Evolutionary conservation across 35 echinoderm and acorn worm genomes (phyloP).

Genomic region (Nesometra sesokonis): DNA sequence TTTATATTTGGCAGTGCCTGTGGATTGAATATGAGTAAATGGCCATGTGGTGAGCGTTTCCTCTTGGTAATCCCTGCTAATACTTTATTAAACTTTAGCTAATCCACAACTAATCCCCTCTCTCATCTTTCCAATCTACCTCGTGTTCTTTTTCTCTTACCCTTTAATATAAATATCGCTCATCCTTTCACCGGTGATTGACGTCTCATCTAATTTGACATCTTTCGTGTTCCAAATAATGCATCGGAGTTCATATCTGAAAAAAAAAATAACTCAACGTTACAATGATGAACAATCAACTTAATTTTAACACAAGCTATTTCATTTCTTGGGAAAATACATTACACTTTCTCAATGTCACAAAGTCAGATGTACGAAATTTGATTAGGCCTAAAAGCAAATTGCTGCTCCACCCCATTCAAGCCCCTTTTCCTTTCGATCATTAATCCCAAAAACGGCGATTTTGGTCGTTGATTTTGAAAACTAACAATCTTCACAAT

Average conservation of each 20-base stretch:
- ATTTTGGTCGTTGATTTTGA: no score
- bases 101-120: neutral
- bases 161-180: conserved; percentile 99
- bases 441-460: no score
- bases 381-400: no score
- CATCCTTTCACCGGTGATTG: conserved; percentile 89
- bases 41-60: neutral
- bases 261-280: neutral
- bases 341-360: no score
- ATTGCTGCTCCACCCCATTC: no score
- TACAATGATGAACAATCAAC: no score
- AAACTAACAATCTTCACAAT: no score
- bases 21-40: neutral
- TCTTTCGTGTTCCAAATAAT: conserved; percentile 95
- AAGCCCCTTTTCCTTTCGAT: no score
- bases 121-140: neutral
- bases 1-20: neutral
- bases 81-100: neutral
- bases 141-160: conserved; percentile 19
- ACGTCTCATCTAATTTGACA: conserved; percentile 93
- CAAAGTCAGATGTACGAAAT: no score
- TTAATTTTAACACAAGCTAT: no score
- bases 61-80: neutral
- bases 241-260: conserved; percentile 69
- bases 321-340: no score